Conservation (phyloP, 2,797 vertebrate species). For the Limosa lapponica region DNA sequence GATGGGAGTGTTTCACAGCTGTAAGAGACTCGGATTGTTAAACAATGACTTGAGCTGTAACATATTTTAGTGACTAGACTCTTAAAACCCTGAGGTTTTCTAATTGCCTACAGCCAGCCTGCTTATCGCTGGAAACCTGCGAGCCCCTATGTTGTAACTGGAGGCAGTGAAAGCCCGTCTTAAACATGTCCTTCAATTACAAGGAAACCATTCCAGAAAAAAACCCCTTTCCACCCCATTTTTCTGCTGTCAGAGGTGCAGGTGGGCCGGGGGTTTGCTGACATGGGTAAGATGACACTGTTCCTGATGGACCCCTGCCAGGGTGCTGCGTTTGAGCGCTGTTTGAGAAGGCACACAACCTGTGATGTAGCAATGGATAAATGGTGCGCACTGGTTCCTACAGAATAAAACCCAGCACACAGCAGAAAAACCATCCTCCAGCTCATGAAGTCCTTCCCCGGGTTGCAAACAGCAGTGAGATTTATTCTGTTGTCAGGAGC, state of each 20-base stretch:
- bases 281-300: neutral
- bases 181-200: neutral
- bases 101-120: constrained; percentile 30
- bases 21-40: constrained; percentile 15
- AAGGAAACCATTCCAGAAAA: neutral
- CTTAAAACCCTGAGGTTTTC: constrained; percentile 25
- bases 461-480: neutral
- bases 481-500: neutral
- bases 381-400: neutral
- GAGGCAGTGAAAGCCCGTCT: neutral
- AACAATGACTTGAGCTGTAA: constrained; percentile 46
- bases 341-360: neutral
- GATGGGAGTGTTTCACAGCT: constrained; percentile 57
- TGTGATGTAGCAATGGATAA: neutral
- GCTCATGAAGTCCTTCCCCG: neutral
- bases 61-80: constrained; percentile 12
- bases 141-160: neutral
- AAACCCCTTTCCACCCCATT: neutral
- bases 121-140: neutral
- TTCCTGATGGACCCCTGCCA: neutral
- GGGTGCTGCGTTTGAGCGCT: rapidly evolving
- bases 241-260: neutral
- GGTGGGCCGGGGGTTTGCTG: neutral
- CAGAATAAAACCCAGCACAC: neutral
- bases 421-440: neutral